These are phyloP conservation scores for Porites rus DNA, from an alignment of 92 coral and sea anemone species.

Conservation along the genomic window DNA sequence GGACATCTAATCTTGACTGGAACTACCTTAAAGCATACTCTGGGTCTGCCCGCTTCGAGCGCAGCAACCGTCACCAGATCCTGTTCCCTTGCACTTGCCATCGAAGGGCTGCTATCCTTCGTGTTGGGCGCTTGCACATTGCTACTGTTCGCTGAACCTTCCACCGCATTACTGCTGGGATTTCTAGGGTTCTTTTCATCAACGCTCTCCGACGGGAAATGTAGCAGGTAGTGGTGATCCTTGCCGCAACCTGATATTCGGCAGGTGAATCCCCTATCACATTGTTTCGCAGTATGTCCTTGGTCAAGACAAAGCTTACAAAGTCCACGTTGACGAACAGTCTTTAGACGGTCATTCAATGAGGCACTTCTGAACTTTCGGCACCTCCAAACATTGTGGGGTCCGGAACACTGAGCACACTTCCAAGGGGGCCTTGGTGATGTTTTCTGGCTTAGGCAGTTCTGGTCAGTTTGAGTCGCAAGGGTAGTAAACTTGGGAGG, in stretches of 20 bases:
- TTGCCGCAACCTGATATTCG: slow-evolving; percentile 63
- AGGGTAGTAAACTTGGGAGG: slow-evolving; percentile 42
- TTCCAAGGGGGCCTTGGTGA: not conserved
- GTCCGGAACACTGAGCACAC: slow-evolving; percentile 65
- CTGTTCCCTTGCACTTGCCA: not conserved
- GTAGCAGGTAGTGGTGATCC: slow-evolving; percentile 64
- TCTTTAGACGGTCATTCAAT: not conserved
- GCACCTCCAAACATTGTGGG: slow-evolving; percentile 60
- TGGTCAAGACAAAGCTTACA: slow-evolving; percentile 70
- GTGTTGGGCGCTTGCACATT: not conserved
- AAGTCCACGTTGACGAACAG: slow-evolving; percentile 65
- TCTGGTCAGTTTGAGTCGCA: slow-evolving; percentile 16
- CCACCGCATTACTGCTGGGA: not conserved
- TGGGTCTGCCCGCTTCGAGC: slow-evolving; percentile 28
- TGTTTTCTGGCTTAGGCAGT: not conserved
- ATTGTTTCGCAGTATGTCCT: slow-evolving; percentile 64
- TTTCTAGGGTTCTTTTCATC: not conserved
- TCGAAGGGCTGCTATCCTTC: not conserved
- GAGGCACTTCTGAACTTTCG: not conserved
- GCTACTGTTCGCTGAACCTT: not conserved
- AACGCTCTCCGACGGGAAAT: slow-evolving; percentile 28
- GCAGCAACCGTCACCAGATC: slow-evolving; percentile 13
- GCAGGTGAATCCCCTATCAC: slow-evolving; percentile 69
- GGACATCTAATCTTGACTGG: slow-evolving; percentile 71
- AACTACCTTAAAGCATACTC: slow-evolving; percentile 74